phyloP scores from a whole-genome alignment of 1,140 invertebrate species.

The Calephelis nemesis region DNA sequence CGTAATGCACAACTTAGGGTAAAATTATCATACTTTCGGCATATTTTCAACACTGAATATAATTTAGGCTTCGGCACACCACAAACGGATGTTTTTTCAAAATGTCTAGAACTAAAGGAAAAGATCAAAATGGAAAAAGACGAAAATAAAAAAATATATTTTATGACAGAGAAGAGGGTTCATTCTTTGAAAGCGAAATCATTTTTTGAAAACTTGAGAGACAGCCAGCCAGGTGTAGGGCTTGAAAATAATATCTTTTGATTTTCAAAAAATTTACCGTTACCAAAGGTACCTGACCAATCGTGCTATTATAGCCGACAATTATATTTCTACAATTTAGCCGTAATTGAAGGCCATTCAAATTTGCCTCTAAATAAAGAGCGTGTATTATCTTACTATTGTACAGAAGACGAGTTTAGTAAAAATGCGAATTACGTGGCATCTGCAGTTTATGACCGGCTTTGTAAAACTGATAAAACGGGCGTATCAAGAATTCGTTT shows the following conservation, averaged over 20 bases:
- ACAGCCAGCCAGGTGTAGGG: slow-evolving; percentile 8
- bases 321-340: slow-evolving; percentile 27
- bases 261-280: slow-evolving; percentile 43
- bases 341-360: slow-evolving; percentile 9
- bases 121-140: slow-evolving; percentile 21
- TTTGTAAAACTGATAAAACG: slow-evolving; percentile 26
- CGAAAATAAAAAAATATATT: slow-evolving; percentile 1
- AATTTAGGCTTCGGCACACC: slow-evolving; percentile 28
- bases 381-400: not conserved
- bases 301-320: slow-evolving; percentile 43
- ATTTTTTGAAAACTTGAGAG: slow-evolving; percentile 20
- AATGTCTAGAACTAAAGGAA: slow-evolving; percentile 19
- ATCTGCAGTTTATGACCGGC: slow-evolving; percentile 1
- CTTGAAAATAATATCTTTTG: slow-evolving; percentile 30
- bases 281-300: slow-evolving; percentile 47
- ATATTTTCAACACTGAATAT: slow-evolving; percentile 24
- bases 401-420: not conserved
- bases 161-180: slow-evolving; percentile 6
- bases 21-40: slow-evolving; percentile 16
- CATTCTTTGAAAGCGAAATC: slow-evolving; percentile 14
- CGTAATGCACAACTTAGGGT: slow-evolving; percentile 11
- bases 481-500: slow-evolving; percentile 25
- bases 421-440: slow-evolving; percentile 12
- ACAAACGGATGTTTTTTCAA: slow-evolving; percentile 25
- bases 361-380: slow-evolving; percentile 5